Conservation (phyloP, 2,797 vertebrate species). For the Caiman crocodilus region DNA sequence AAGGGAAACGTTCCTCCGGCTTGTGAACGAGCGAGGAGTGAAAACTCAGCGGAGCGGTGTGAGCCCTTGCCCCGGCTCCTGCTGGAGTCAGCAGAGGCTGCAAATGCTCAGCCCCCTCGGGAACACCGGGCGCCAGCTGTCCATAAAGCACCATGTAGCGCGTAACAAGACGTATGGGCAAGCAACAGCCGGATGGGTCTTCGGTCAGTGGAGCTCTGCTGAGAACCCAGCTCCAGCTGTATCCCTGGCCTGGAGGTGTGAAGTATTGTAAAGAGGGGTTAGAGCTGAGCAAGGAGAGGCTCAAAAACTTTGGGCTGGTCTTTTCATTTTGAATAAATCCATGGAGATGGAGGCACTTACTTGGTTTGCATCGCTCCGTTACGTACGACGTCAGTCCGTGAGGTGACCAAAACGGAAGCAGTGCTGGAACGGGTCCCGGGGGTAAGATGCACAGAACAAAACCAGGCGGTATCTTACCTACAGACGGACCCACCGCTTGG, state of each 20-base stretch:
- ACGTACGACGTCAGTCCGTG: not conserved
- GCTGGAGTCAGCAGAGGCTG: not conserved
- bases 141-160: accelerated
- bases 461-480: not conserved
- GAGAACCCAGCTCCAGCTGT: not conserved
- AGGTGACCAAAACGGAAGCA: not conserved
- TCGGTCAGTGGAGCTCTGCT: not conserved
- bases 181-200: accelerated
- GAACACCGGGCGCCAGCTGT: accelerated
- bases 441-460: not conserved
- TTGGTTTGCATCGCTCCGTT: not conserved
- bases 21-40: not conserved
- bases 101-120: not conserved
- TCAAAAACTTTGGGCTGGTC: too few species aligned
- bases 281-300: not conserved
- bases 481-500: not conserved
- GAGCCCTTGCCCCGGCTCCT: not conserved
- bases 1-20: not conserved
- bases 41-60: not conserved
- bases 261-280: not conserved
- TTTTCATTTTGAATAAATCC: not conserved
- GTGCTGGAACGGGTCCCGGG: not conserved
- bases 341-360: not conserved
- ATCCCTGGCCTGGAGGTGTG: not conserved
- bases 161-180: accelerated